Evolutionary conservation across 2,888 invertebrate species (phyloP), one percentile per base, ranked within the genome.

Genomic region (Fragum whitleyi): DNA sequence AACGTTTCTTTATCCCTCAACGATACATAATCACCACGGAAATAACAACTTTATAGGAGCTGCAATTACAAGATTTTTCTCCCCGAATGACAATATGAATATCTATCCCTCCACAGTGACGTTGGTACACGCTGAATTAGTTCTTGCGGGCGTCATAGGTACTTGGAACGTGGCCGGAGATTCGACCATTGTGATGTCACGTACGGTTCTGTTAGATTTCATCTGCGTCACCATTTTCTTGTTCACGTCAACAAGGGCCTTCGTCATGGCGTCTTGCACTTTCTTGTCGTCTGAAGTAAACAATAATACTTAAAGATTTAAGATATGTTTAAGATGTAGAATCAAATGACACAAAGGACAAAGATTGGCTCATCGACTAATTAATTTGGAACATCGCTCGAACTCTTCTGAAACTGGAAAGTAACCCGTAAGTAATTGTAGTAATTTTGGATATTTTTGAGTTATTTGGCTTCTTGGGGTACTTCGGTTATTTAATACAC

Each of bases 171-270:
- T 76, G 16, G 77, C 76, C 6, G 84, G 79, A 28, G 81, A 74
- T 21, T 55, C 55, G 7, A 47, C 51, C 2, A 72, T 23, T 7
- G 65, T 47, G 53, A 71, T 23, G 23, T 77, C 74, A 9, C 39
- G 70, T 2, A 61, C n/a, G 14, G 61, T 61, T 55, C 76, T 75
- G 28, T 79, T 75, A 28, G 73, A 81, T 57, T 85, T 86, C 47
- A 87, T 71, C 62, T 87, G 86, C 19, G 71, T 77, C 0, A 87
- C 86, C 79, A 89, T 87, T 29, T 88, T 89, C 78, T 87, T 87
- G 77, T 89, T 88, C 28, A 88, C 82, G 53, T 88, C 87, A 7
- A 86, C 80, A 1, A 89, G 69, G 5, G 86, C 89, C 23, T 82
- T 71, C n/a, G 87, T 86, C 87, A 89, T 87, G 0, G 87, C 86